Evolutionary conservation across 2,888 invertebrate species (phyloP), one percentile per base, ranked within the genome.

Genomic region (Eilema sororculum): DNA sequence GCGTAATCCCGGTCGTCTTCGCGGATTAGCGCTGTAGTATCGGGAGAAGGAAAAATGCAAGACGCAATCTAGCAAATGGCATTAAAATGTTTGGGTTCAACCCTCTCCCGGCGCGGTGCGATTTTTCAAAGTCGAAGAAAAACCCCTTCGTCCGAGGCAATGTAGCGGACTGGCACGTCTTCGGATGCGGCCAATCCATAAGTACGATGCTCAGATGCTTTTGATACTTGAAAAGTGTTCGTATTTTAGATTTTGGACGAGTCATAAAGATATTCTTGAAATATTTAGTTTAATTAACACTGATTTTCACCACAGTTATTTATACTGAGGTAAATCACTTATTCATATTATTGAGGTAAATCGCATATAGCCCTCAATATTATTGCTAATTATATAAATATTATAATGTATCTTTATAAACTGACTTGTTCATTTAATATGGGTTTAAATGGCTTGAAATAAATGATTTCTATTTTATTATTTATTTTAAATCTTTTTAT

Each of bases 31-130:
- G 84, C 90, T 90, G 91, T 90, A 88, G 88, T 89, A 88, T 87
- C 84, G 84, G 84, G 87, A 87, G 87, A 87, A 82, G 89, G 91
- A 95, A 95, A 95, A 95, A 95, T 94, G 93, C 94, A 95, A 93
- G 93, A 91, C 91, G 93, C 94, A 95, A 95, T 95, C 94, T 95
- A 93, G 92, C 92, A 95, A 95, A 95, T 95, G 94, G 95, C 92
- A 95, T 95, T 95, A 95, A 95, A 95, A 94, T 95, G 95, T 95
- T 95, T 92, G 90, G 91, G 87, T 87, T 90, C 90, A 94, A 93
- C 95, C 95, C 94, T 92, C 94, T 93, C 91, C 86, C 85, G 88
- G 90, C 88, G 86, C 88, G 87, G 86, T 83, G 87, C 91, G 93
- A 95, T 95, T 95, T 95, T 93, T 95, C 95, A 94, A 94, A 95